These are phyloP conservation scores for Dynastes grantii DNA, from an alignment of 2,888 invertebrate species.

Conservation along the genomic window DNA sequence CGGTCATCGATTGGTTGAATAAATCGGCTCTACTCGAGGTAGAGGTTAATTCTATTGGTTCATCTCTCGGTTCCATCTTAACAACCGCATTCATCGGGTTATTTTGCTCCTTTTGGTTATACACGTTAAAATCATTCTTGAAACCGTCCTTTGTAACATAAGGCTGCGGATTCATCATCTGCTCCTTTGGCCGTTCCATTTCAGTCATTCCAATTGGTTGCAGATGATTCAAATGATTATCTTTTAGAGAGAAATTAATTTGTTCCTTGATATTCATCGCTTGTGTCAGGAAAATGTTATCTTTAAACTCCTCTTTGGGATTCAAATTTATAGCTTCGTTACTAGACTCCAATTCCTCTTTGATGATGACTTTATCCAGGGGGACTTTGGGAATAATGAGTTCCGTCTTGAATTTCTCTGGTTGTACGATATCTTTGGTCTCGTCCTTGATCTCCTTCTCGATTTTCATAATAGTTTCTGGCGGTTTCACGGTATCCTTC, in stretches of 20 bases:
- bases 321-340: slow-evolving; percentile 61
- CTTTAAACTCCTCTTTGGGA: slow-evolving; percentile 59
- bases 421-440: slow-evolving; percentile 57
- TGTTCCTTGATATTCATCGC: slow-evolving; percentile 62
- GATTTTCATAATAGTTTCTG: slow-evolving; percentile 62
- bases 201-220: slow-evolving; percentile 64
- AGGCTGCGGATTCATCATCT: slow-evolving; percentile 62
- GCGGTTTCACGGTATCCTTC: slow-evolving; percentile 62
- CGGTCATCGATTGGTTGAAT: slow-evolving; percentile 56
- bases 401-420: slow-evolving; percentile 75
- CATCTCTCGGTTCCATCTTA: slow-evolving; percentile 69
- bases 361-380: slow-evolving; percentile 71
- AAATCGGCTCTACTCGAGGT: slow-evolving; percentile 45
- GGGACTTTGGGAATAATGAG: slow-evolving; percentile 77
- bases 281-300: slow-evolving; percentile 64
- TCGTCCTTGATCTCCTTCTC: slow-evolving; percentile 61
- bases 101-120: slow-evolving; percentile 52
- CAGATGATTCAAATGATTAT: slow-evolving; percentile 58
- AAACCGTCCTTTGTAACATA: slow-evolving; percentile 29
- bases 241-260: slow-evolving; percentile 64
- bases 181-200: slow-evolving; percentile 61
- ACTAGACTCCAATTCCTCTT: slow-evolving; percentile 66
- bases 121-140: slow-evolving; percentile 54
- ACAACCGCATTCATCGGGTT: slow-evolving; percentile 61
- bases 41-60: slow-evolving; percentile 69